These are phyloP conservation scores for Anodontia alba DNA, from an alignment of 2,888 invertebrate genomes.

Conservation along the genomic window DNA sequence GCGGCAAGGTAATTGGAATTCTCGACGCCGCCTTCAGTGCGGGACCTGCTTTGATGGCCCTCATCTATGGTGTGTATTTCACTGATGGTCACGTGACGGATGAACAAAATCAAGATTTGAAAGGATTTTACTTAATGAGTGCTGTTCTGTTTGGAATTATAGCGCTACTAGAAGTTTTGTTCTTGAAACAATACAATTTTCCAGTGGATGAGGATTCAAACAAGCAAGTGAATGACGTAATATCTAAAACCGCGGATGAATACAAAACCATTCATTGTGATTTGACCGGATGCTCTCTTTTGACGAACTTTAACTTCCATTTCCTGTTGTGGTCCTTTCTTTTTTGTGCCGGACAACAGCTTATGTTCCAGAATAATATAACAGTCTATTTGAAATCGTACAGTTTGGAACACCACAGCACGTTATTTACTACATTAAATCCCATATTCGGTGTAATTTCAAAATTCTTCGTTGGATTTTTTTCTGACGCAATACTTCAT, in stretches of 20 bases:
- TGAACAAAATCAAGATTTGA: conserved; percentile 71
- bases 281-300: conserved; percentile 65
- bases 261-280: no score
- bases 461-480: conserved; percentile 71
- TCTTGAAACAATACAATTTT: conserved; percentile 50
- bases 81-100: conserved; percentile 63
- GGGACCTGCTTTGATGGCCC: conserved; percentile 71
- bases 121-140: conserved; percentile 71
- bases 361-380: conserved; percentile 74
- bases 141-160: conserved; percentile 65
- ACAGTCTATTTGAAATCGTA: conserved; percentile 75
- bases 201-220: neutral
- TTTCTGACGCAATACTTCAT: conserved; percentile 67
- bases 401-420: conserved; percentile 67
- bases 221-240: no score
- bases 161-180: conserved; percentile 64
- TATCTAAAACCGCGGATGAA: conserved; percentile 12
- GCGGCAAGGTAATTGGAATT: conserved; percentile 73
- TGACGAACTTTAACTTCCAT: conserved; percentile 71
- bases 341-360: conserved; percentile 73
- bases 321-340: conserved; percentile 73
- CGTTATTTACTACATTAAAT: conserved; percentile 70
- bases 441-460: conserved; percentile 72
- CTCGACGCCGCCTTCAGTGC: conserved; percentile 75
- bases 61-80: conserved; percentile 69